Conservation (phyloP, 2,797 vertebrate species). For the Phalanger gymnotis region DNA sequence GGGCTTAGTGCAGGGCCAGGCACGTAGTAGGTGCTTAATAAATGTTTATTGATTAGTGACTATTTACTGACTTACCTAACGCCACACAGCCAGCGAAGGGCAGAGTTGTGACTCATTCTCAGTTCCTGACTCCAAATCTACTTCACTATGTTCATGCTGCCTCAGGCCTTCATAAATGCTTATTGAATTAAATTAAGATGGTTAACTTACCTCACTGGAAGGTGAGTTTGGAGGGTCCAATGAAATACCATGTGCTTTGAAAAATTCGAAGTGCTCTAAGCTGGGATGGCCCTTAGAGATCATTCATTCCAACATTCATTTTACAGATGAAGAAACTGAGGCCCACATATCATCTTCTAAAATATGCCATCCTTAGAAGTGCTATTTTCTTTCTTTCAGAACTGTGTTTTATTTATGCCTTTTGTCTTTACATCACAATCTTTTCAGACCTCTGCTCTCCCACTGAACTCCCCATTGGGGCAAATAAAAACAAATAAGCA, state of each 20-base stretch:
- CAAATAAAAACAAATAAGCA: background rate
- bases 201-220: background rate
- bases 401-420: background rate
- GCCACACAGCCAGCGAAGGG: background rate
- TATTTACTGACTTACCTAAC: background rate
- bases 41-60: background rate
- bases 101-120: background rate
- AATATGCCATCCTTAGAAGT: background rate
- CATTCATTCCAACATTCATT: background rate
- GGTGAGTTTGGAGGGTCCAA: background rate
- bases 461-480: background rate
- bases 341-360: background rate
- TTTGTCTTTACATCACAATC: background rate
- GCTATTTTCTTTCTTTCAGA: background rate
- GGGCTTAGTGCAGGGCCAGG: background rate
- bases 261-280: background rate
- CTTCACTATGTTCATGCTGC: background rate
- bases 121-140: background rate
- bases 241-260: background rate
- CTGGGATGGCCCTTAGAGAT: background rate
- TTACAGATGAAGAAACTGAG: background rate
- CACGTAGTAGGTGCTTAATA: background rate
- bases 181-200: background rate
- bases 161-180: background rate
- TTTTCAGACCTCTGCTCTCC: background rate